A percentile compares a stretch with the other conserved stretches of the same genome.
These are phyloP conservation scores for Coenobita brevimanus DNA, from an alignment of 1,140 invertebrate genomes.

Conservation along the genomic window DNA sequence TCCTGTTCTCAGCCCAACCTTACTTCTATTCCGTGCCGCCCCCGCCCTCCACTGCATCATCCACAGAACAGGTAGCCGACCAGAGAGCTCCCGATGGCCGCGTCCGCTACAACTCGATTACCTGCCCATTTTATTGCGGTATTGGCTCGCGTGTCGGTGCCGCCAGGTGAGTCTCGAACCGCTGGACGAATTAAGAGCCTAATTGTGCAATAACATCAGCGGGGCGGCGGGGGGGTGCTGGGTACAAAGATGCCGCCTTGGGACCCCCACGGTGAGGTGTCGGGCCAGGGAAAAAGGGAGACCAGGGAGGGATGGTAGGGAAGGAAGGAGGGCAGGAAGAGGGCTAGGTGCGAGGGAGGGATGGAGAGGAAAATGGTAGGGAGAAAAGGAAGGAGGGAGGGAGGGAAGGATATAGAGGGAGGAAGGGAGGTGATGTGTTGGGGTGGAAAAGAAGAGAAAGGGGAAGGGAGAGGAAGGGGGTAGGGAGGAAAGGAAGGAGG, in stretches of 20 bases:
- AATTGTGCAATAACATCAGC: constrained; percentile 46
- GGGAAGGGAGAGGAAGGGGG: no score
- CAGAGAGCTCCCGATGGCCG: background rate
- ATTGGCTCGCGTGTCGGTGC: constrained; percentile 17
- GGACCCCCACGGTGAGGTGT: background rate
- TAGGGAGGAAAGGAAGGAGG: no score
- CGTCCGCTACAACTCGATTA: constrained; percentile 19
- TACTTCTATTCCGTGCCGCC: background rate
- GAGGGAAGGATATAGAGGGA: no score
- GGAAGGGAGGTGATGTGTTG: no score
- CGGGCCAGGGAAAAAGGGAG: background rate
- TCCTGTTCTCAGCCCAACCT: no score
- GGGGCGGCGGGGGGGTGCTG: background rate
- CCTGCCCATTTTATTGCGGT: constrained; percentile 20
- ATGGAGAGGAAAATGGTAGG: no score
- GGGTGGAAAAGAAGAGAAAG: no score
- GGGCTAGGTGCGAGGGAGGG: no score
- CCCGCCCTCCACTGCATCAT: background rate
- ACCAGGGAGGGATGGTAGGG: no score
- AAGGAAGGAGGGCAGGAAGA: no score
- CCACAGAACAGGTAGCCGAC: background rate
- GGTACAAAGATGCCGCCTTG: background rate
- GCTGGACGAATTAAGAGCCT: constrained; percentile 37
- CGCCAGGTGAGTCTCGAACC: background rate
- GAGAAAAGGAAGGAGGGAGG: no score